A percentile compares a stretch with the other conserved stretches of the same genome.
These are phyloP conservation scores for Heteromormyrus szaboi DNA, from an alignment of 2,797 vertebrate species.

Conservation along the genomic window DNA sequence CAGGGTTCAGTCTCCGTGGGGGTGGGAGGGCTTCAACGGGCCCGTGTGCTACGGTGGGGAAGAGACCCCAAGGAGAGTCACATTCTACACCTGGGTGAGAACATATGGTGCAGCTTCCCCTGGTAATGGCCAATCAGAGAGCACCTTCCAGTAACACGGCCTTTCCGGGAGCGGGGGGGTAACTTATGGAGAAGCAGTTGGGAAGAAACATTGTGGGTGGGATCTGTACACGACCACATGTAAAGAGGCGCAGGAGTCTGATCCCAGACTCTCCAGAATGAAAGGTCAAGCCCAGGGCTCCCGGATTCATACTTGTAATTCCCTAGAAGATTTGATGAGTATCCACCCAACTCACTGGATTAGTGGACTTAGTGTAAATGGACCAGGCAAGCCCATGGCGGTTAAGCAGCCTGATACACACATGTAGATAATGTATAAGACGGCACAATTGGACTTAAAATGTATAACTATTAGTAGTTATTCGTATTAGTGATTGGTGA, in stretches of 20 bases:
- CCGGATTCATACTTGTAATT: not conserved
- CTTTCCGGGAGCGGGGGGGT: not conserved
- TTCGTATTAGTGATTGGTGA: not conserved
- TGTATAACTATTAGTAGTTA: not conserved
- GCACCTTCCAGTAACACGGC: not conserved
- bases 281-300: not conserved
- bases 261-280: not conserved
- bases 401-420: not conserved
- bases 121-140: slow-evolving; percentile 18
- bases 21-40: slow-evolving; percentile 29
- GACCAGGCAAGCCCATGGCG: not conserved
- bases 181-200: not conserved
- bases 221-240: not conserved
- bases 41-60: not conserved
- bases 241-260: not conserved
- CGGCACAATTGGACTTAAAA: not conserved
- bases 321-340: not conserved
- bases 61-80: slow-evolving; percentile 51
- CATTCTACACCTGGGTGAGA: slow-evolving; percentile 61
- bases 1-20: not conserved
- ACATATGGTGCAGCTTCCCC: slow-evolving; percentile 55
- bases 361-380: not conserved
- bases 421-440: not conserved
- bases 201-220: not conserved
- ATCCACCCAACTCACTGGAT: not conserved